phyloP scores from a whole-genome alignment of 2,888 invertebrate species.

The Clusia tigrina region DNA sequence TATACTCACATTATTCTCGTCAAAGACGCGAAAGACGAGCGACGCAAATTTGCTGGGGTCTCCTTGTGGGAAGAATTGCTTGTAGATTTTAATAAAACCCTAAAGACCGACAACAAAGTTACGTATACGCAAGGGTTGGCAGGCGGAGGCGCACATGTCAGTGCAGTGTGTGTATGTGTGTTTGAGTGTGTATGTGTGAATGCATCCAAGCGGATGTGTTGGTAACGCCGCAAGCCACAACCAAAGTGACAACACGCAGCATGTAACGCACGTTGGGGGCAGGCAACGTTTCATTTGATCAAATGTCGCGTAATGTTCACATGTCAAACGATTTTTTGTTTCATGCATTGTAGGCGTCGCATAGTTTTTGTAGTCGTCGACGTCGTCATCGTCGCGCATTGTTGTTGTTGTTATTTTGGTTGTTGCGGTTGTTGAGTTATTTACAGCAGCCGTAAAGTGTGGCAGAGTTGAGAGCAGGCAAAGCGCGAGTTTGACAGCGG shows the following conservation, averaged over 20 bases:
- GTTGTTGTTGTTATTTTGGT: conserved; percentile 12
- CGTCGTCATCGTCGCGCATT: conserved; percentile 23
- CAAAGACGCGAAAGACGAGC: conserved; percentile 97
- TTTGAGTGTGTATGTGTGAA: not conserved
- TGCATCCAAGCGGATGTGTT: not conserved
- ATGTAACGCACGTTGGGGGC: not conserved
- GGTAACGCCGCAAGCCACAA: not conserved
- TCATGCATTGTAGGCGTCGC: too few species aligned
- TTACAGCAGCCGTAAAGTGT: conserved; percentile 3
- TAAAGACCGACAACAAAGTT: conserved; percentile 58
- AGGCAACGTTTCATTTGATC: conserved; percentile 38
- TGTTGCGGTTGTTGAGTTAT: too few species aligned
- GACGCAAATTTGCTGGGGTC: conserved; percentile 99
- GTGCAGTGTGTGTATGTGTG: conserved; percentile 18
- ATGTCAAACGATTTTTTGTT: too few species aligned
- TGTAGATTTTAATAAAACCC: conserved; percentile 99
- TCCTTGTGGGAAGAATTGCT: conserved; percentile 99
- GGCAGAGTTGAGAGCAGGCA: not conserved
- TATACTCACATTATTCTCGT: conserved; percentile 94
- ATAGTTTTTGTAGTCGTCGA: not conserved
- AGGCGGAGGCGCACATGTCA: conserved; percentile 22
- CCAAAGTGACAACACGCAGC: conserved; percentile 9
- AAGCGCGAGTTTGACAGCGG: not conserved
- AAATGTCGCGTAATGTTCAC: conserved; percentile 23
- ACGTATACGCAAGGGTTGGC: conserved; percentile 32